phyloP scores from a whole-genome alignment of 2,888 invertebrate species.

The Hirtodrosophila histrioides region DNA sequence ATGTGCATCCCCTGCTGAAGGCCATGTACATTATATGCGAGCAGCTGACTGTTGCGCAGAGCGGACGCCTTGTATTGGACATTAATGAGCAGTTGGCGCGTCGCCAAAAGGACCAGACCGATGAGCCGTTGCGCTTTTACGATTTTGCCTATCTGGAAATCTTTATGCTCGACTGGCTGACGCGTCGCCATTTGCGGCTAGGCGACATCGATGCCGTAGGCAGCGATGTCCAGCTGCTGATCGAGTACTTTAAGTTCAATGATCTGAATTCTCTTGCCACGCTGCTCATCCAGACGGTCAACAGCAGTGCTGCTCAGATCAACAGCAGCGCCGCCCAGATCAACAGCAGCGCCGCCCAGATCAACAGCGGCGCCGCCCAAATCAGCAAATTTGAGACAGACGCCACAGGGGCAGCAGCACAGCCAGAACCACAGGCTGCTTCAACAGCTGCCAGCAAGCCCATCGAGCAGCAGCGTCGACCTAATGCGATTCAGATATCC shows the following conservation, averaged over 20 bases:
- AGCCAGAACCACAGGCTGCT: background rate
- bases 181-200: constrained; percentile 65
- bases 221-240: constrained; percentile 73
- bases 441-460: background rate
- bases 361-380: constrained; percentile 41
- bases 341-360: too few relatives aligned
- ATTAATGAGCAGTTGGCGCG: constrained; percentile 58
- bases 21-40: constrained; percentile 85
- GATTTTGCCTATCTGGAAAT: constrained; percentile 79
- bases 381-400: too few relatives aligned
- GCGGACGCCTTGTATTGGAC: constrained; percentile 65
- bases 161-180: constrained; percentile 81
- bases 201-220: constrained; percentile 61
- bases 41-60: constrained; percentile 78
- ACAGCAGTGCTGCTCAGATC: constrained; percentile 55
- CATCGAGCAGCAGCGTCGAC: constrained; percentile 11
- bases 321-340: too few relatives aligned
- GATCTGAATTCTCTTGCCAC: constrained; percentile 65
- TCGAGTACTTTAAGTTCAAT: constrained; percentile 79
- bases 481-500: constrained; percentile 61
- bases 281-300: constrained; percentile 67
- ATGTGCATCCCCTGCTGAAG: constrained; percentile 85
- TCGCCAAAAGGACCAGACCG: background rate
- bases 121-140: constrained; percentile 75
- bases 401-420: too few relatives aligned